Evolutionary conservation across 1,140 invertebrate species (phyloP).

Genomic region (Bombus consobrinus): DNA sequence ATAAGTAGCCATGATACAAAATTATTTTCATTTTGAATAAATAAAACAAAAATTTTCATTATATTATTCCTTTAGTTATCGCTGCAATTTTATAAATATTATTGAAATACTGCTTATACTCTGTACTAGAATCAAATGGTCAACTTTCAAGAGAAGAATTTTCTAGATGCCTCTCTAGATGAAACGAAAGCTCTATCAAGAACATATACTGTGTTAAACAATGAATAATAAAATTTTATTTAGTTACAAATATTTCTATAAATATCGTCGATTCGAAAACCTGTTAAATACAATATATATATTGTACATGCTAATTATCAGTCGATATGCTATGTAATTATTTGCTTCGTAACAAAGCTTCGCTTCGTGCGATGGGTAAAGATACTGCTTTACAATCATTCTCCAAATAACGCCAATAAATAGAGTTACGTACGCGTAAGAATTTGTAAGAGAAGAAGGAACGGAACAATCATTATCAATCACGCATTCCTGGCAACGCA

Average conservation of each 20-base stretch:
- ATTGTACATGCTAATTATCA: not conserved
- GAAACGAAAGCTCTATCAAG: too few relatives aligned
- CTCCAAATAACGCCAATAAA: not conserved
- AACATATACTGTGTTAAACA: too few relatives aligned
- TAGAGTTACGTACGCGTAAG: not conserved
- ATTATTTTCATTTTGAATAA: too few relatives aligned
- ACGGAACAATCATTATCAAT: not conserved
- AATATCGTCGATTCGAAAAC: not conserved
- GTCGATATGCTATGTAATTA: not conserved
- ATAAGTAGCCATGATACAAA: too few relatives aligned
- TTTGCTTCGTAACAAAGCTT: not conserved
- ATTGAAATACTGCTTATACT: too few relatives aligned
- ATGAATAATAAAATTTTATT: not conserved
- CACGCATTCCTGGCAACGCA: not conserved
- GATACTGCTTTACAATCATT: not conserved
- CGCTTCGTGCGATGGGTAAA: not conserved
- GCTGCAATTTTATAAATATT: too few relatives aligned
- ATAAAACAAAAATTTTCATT: too few relatives aligned
- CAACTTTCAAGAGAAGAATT: not conserved
- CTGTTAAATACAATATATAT: too few relatives aligned
- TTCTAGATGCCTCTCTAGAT: too few relatives aligned
- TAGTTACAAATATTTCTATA: not conserved
- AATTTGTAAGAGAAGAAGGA: not conserved
- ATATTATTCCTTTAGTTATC: too few relatives aligned
- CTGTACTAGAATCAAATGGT: too few relatives aligned